Conservation (phyloP, 2,113 vertebrate genomes). For the Perca schrenkii region DNA sequence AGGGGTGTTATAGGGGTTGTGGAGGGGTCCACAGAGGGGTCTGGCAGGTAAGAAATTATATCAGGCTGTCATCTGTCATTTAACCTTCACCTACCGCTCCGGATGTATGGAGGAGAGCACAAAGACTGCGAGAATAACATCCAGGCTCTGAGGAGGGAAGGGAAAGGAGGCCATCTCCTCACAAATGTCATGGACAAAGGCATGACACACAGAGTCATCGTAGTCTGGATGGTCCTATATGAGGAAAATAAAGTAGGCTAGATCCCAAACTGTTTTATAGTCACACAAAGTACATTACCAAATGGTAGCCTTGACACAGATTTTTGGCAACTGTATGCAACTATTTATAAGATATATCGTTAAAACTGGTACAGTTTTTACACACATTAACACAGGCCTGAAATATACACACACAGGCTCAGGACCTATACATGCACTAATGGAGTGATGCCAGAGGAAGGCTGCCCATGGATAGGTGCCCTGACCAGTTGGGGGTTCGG, state of each 20-base stretch:
- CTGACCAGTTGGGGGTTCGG: too few relatives aligned
- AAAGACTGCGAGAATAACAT: constrained; percentile 92
- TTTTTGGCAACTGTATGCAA: not conserved
- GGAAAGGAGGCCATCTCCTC: constrained; percentile 87
- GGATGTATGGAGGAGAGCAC: constrained; percentile 95
- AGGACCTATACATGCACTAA: too few relatives aligned
- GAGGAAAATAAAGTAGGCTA: constrained; percentile 34
- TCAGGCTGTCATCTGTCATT: constrained; percentile 73
- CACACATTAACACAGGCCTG: too few relatives aligned
- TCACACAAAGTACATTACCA: not conserved
- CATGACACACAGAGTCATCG: constrained; percentile 86
- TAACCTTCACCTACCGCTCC: constrained; percentile 88
- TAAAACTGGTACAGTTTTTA: too few relatives aligned
- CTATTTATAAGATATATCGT: not conserved
- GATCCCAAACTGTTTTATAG: constrained; percentile 5
- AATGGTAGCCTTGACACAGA: not conserved
- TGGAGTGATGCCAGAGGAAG: too few relatives aligned
- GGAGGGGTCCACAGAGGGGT: constrained; percentile 43
- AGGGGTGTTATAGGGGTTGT: constrained; percentile 10
- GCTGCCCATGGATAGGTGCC: too few relatives aligned
- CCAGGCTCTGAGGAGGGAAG: constrained; percentile 90
- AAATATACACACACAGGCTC: too few relatives aligned
- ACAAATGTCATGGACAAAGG: constrained; percentile 92
- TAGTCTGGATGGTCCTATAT: constrained; percentile 88
- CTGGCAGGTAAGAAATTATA: constrained; percentile 74